phyloP scores from a whole-genome alignment of 2,113 vertebrate species.

The Carassius auratus region DNA sequence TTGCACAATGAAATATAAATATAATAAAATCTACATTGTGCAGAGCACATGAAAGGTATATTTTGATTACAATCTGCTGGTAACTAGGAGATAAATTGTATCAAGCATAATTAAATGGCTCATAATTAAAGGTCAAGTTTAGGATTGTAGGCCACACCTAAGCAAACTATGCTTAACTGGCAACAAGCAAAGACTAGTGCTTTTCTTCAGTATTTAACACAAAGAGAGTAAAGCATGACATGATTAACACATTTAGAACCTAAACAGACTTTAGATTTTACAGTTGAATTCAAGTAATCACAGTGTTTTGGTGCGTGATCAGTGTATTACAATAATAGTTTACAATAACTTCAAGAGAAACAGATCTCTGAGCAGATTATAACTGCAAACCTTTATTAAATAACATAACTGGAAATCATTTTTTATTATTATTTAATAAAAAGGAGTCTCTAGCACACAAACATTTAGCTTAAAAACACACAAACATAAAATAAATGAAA shows the following conservation, averaged over 20 bases:
- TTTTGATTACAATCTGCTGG: background rate
- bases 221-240: no score
- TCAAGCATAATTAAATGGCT: background rate
- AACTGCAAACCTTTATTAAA: background rate
- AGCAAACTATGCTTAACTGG: background rate
- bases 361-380: background rate
- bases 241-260: background rate
- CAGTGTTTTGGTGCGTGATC: background rate
- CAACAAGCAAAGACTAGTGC: conserved; percentile 28
- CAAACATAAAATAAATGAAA: background rate
- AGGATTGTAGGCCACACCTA: background rate
- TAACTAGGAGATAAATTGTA: background rate
- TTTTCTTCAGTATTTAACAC: background rate
- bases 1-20: background rate
- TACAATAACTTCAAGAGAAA: background rate
- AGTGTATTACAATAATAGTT: background rate
- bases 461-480: background rate
- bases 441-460: background rate
- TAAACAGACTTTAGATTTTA: background rate
- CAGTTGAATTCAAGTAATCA: background rate
- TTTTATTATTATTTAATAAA: background rate
- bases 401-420: background rate
- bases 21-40: background rate
- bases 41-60: background rate
- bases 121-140: background rate